These are phyloP conservation scores for Syngnathus scovelli DNA, from an alignment of 2,113 vertebrate species.

Conservation along the genomic window DNA sequence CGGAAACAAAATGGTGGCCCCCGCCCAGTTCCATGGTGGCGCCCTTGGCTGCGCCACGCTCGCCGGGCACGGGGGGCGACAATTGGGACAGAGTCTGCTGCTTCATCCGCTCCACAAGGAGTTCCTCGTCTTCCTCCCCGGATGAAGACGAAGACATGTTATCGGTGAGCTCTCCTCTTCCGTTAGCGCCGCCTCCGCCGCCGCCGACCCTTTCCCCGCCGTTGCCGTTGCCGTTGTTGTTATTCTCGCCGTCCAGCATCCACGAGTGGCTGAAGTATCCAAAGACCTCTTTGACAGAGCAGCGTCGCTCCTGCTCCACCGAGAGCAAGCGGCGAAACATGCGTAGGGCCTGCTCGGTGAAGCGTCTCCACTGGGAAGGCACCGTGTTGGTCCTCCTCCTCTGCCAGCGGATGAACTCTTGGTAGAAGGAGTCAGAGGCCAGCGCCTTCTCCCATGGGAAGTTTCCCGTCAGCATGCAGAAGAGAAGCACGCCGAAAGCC, in stretches of 20 bases:
- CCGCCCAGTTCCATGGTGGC: conserved; percentile 49
- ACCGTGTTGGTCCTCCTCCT: conserved; percentile 62
- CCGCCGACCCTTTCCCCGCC: conserved; percentile 34
- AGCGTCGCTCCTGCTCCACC: conserved; percentile 74
- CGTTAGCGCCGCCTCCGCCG: neutral
- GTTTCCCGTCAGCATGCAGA: conserved; percentile 82
- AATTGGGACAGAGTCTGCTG: conserved; percentile 73
- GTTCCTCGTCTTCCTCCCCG: conserved; percentile 69
- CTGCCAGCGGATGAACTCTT: conserved; percentile 82
- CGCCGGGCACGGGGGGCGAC: conserved; percentile 41
- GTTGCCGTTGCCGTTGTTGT: conserved; percentile 54
- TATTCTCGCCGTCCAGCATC: conserved; percentile 73
- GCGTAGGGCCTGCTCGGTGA: conserved; percentile 76
- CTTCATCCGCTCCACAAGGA: conserved; percentile 77
- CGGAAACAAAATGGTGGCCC: conserved; percentile 68
- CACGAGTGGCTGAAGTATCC: conserved; percentile 76
- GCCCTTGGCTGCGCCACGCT: conserved; percentile 49
- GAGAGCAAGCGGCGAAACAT: conserved; percentile 79
- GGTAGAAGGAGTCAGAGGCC: conserved; percentile 77
- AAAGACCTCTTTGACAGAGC: conserved; percentile 78
- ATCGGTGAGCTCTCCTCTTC: conserved; percentile 44
- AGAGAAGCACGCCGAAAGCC: conserved; percentile 82
- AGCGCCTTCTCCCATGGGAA: conserved; percentile 83
- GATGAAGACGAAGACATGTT: conserved; percentile 66
- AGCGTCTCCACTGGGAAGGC: conserved; percentile 80